These are phyloP conservation scores for Hyposoter didymator DNA, from an alignment of 2,888 invertebrate genomes.

Conservation along the genomic window DNA sequence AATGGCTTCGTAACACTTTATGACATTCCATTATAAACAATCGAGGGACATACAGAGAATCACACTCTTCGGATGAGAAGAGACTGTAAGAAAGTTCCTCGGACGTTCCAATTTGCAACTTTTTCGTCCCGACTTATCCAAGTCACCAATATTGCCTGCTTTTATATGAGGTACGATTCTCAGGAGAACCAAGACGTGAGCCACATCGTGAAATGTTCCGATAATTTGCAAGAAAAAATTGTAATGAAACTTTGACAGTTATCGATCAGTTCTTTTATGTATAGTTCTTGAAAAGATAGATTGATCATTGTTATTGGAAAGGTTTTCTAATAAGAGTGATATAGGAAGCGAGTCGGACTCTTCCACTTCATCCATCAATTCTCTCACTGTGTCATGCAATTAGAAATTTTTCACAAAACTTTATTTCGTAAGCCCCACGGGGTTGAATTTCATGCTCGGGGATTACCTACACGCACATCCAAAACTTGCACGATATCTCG, in stretches of 20 bases:
- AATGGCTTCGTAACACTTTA: background rate
- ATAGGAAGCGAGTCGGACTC: conserved; percentile 32
- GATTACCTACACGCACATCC: background rate
- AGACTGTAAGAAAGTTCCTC: background rate
- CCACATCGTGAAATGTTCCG: background rate
- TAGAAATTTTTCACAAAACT: conserved; percentile 47
- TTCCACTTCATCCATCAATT: conserved; percentile 53
- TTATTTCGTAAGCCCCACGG: background rate
- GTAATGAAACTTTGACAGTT: conserved; percentile 44
- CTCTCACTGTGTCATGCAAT: conserved; percentile 29
- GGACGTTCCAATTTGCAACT: conserved; percentile 9
- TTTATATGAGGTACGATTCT: conserved; percentile 19
- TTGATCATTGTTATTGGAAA: conserved; percentile 41
- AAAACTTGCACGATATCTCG: background rate
- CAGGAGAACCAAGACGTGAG: conserved; percentile 8
- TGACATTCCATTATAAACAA: background rate
- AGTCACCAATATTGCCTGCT: background rate
- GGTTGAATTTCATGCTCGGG: background rate
- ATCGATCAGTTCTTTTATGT: conserved; percentile 40
- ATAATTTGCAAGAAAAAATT: conserved; percentile 11
- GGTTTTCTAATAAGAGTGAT: conserved; percentile 16
- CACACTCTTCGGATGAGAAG: background rate
- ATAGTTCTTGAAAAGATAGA: conserved; percentile 38
- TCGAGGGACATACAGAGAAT: background rate
- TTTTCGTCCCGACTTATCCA: conserved; percentile 1